Evolutionary conservation across 2,888 invertebrate genomes (phyloP), one percentile per base, ranked within the genome.

Genomic region (Petrolisthes cinctipes): DNA sequence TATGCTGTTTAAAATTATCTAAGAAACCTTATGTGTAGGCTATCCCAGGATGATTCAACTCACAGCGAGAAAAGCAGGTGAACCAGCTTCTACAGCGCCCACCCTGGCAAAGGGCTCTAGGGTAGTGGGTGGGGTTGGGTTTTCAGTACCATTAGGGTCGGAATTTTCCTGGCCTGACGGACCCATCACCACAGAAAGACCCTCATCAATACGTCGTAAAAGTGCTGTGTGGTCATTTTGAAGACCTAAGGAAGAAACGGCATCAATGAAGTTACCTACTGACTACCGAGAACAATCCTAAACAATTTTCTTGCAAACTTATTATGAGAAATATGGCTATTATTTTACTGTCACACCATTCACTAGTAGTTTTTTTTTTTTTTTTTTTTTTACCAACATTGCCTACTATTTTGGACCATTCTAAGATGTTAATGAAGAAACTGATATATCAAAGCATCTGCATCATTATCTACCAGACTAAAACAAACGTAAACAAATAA

Each of bases 201-300:
- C 96, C 91, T 94, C 93, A 92, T 98, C 98, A 91, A 99, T 98
- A 92, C 95, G 94, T 91, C 95, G 95, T 96, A 98, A 97, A 61
- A 98, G 89, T 1, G 93, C 94, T 92, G 96, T 97, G 92, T 97
- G 96, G 93, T 99, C 98, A 93, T 98, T 98, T 93, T 96, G 96
- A 37, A 98, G 94, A 92, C 96, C 97, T 97, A 75, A 14, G 20
- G 61, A 57, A 7, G 11, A 23, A 57, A 37, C 37, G 2, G 37
- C 0, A 37, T 37, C 37, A 37, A 37, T 9, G 51, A 76, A 9
- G 5, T 23, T 76, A 17, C 1, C 23, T 14, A 76, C 17, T 7
- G 5, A 76, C 37, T 76, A 37, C n/a, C 3, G n/a, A 14, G 66
- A 66, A 66, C 11, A n/a, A 3, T n/a, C 66, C 66, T 66, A 66